Evolutionary conservation across 2,113 vertebrate genomes (phyloP).

Genomic region (Trematomus loennbergii): DNA sequence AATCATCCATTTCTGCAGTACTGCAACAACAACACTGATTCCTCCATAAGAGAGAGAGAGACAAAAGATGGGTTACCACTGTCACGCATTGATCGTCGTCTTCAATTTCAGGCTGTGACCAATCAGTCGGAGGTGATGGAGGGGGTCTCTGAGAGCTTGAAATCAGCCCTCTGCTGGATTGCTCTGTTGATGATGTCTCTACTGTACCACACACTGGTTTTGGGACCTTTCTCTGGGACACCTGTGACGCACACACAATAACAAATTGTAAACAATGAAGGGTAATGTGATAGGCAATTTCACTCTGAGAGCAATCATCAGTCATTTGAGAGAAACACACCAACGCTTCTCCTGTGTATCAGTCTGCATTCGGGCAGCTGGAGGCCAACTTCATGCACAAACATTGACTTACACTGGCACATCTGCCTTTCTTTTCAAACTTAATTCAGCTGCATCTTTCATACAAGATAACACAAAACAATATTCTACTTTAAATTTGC

Average conservation of each 20-base stretch:
- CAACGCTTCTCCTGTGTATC: constrained; percentile 2
- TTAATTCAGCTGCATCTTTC: background rate
- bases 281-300: background rate
- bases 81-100: constrained; percentile 1
- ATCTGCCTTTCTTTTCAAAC: constrained; percentile 9
- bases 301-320: constrained; percentile 1
- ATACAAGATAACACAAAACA: background rate
- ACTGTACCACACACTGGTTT: constrained; percentile 12
- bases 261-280: background rate
- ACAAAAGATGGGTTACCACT: constrained; percentile 7
- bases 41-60: background rate
- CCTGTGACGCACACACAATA: constrained; percentile 11
- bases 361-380: constrained; percentile 3
- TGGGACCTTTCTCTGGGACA: constrained; percentile 25
- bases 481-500: background rate
- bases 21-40: background rate
- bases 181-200: constrained; percentile 1
- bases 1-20: background rate
- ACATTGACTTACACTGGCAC: background rate
- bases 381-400: background rate
- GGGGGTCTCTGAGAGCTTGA: constrained; percentile 1
- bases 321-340: constrained; percentile 6
- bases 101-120: constrained; percentile 21
- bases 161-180: background rate
- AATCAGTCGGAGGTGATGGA: background rate